Conservation (phyloP, 2,797 vertebrate species). For the Triplophysa bombifrons region DNA sequence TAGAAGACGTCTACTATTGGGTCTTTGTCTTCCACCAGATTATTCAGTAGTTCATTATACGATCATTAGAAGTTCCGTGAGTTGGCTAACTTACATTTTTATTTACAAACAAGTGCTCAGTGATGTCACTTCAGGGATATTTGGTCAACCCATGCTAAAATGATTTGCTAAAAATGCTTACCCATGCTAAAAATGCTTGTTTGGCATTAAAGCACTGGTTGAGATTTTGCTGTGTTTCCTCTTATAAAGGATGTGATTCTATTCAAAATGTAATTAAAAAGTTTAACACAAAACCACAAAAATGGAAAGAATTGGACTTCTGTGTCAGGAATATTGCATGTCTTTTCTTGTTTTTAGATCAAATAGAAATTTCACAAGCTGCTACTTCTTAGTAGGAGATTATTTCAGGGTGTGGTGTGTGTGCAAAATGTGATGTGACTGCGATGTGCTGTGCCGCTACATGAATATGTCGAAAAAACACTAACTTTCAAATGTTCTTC, state of each 20-base stretch:
- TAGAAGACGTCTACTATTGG: not conserved
- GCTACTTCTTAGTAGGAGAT: constrained; percentile 9
- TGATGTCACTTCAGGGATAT: too few relatives aligned
- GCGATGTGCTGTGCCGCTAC: constrained; percentile 26
- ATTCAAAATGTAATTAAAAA: not conserved
- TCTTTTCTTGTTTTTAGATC: constrained; percentile 40
- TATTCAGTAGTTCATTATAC: not conserved
- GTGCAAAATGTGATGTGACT: constrained; percentile 19
- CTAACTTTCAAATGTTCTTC: too few relatives aligned
- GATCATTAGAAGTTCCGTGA: too few relatives aligned
- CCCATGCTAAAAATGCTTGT: too few relatives aligned
- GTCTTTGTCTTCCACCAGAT: not conserved
- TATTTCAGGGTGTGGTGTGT: constrained; percentile 34
- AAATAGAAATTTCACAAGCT: constrained; percentile 32
- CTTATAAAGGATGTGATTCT: not conserved
- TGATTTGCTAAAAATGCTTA: too few relatives aligned
- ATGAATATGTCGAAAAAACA: not conserved
- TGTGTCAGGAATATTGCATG: constrained; percentile 32
- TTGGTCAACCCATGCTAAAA: too few relatives aligned
- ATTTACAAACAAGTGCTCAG: too few relatives aligned
- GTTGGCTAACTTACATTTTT: too few relatives aligned
- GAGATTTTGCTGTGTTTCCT: not conserved
- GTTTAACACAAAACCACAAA: not conserved
- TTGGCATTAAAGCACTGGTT: too few relatives aligned
- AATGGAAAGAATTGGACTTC: not conserved